Conservation (phyloP, 35 echinoderm and acorn worm species). For the Hemicentrotus pulcherrimus region DNA sequence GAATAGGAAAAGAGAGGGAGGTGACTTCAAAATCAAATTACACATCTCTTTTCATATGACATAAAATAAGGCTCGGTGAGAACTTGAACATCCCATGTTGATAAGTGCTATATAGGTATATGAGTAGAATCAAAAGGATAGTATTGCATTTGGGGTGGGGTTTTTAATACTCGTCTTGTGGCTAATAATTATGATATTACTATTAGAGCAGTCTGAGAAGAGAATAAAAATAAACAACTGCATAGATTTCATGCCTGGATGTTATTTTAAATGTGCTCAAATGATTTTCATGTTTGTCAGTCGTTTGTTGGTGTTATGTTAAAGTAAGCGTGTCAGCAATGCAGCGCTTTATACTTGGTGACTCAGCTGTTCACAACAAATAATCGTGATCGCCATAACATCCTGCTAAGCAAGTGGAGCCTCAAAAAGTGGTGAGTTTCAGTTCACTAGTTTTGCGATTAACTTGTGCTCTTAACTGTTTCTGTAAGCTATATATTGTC, state of each 20-base stretch:
- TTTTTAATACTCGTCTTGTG: not conserved
- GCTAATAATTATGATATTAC: not conserved
- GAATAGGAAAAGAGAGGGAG: too few species aligned
- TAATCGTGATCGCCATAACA: constrained; percentile 22
- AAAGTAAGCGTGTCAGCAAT: not conserved
- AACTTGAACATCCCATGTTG: too few species aligned
- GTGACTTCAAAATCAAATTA: too few species aligned
- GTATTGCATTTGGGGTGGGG: too few species aligned
- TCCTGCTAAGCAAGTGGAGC: not conserved
- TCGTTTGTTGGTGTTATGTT: not conserved
- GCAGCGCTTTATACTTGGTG: not conserved
- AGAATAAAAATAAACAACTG: not conserved
- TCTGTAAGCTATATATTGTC: not conserved
- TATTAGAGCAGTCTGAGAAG: not conserved
- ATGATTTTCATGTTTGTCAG: not conserved
- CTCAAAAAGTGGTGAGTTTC: not conserved
- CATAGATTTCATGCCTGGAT: not conserved
- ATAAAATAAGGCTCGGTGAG: too few species aligned
- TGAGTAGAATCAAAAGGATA: not conserved
- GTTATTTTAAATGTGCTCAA: not conserved
- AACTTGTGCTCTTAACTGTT: not conserved
- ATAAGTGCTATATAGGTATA: not conserved
- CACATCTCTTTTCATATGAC: too few species aligned
- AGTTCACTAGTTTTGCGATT: not conserved
- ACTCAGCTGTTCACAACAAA: not conserved